Conservation (phyloP, 2,113 vertebrate species). For the Phalacrocorax aristotelis region DNA sequence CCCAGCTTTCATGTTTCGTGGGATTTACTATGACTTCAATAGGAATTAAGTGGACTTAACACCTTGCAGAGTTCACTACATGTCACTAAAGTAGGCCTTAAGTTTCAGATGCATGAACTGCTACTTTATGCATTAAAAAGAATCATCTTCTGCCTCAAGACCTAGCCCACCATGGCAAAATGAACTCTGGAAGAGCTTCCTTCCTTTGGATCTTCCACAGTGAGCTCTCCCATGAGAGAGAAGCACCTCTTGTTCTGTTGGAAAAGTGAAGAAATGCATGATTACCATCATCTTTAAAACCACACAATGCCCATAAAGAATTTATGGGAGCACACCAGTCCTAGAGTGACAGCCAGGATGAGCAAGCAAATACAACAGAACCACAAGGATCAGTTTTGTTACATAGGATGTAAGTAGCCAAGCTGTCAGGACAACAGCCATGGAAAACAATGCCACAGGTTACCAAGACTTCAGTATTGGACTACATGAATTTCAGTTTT, state of each 20-base stretch:
- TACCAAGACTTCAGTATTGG: background rate
- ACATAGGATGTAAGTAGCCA: background rate
- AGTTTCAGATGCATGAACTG: background rate
- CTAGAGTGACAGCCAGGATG: background rate
- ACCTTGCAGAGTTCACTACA: background rate
- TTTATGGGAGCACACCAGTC: background rate
- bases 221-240: background rate
- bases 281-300: background rate
- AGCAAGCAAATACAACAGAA: background rate
- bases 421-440: background rate
- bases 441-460: background rate
- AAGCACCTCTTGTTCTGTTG: background rate
- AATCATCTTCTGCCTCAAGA: background rate
- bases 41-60: constrained; percentile 19
- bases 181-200: background rate
- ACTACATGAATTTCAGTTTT: background rate
- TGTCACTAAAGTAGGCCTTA: background rate
- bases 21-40: constrained; percentile 3
- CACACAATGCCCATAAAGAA: accelerated
- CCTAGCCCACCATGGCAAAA: background rate
- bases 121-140: background rate
- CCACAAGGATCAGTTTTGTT: background rate
- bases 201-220: background rate
- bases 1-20: constrained; percentile 4
- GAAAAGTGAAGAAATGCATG: background rate